Evolutionary conservation across 1,140 invertebrate genomes (phyloP).

Genomic region (Diachasma alloeum): DNA sequence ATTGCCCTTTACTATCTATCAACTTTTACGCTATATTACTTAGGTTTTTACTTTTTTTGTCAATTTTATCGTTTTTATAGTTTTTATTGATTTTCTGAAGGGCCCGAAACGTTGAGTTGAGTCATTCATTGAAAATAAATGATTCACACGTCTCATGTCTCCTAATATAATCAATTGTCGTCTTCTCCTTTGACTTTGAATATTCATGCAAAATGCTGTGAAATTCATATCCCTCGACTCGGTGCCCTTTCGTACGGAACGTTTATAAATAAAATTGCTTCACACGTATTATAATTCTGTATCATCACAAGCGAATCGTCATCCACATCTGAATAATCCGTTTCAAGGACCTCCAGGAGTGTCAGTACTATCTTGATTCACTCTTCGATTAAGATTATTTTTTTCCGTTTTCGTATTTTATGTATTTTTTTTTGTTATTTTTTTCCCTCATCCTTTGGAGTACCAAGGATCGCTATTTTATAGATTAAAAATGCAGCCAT

Average conservation of each 20-base stretch:
- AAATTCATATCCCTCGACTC: conserved; percentile 11
- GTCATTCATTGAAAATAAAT: background rate
- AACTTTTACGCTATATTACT: conserved; percentile 32
- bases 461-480: background rate
- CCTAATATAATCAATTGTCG: too few species aligned
- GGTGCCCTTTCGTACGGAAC: background rate
- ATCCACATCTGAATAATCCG: conserved; percentile 1
- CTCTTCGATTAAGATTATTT: conserved; percentile 7
- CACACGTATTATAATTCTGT: background rate
- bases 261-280: conserved; percentile 11
- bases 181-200: background rate
- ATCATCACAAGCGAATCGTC: background rate
- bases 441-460: background rate
- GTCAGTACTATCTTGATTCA: background rate
- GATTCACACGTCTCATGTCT: background rate
- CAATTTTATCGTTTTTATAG: conserved; percentile 20
- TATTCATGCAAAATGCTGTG: conserved; percentile 19
- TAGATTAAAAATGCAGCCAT: conserved; percentile 34
- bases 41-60: conserved; percentile 17
- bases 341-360: conserved; percentile 15
- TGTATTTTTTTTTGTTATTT: conserved; percentile 10
- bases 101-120: background rate
- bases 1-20: conserved; percentile 39
- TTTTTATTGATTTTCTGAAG: conserved; percentile 5
- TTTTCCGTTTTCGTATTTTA: conserved; percentile 9